A percentile compares a stretch with the other conserved stretches of the same genome.
These are phyloP conservation scores for Argyra leucocephala DNA, from an alignment of 2,888 invertebrate species.

Conservation along the genomic window DNA sequence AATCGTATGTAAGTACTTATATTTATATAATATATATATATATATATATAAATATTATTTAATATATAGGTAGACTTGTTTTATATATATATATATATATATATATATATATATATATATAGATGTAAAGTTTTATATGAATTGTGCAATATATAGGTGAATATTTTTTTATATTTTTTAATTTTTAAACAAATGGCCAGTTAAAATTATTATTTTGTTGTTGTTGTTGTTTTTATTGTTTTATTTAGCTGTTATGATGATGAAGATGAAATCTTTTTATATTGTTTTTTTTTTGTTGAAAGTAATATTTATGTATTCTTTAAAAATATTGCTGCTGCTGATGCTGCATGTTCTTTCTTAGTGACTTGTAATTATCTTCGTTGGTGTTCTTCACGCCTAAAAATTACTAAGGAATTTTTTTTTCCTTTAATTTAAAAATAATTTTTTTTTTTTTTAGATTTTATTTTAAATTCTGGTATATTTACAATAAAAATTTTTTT, in stretches of 20 bases:
- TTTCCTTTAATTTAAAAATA: constrained; percentile 28
- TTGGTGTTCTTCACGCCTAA: constrained; percentile 47
- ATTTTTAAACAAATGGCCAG: not conserved
- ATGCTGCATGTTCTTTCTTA: constrained; percentile 19
- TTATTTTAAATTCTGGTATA: not conserved
- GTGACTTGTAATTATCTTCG: constrained; percentile 37
- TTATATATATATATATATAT: not conserved
- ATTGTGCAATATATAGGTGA: not conserved
- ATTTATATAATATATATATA: not conserved
- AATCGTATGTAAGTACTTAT: not conserved
- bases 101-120: not conserved
- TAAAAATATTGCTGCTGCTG: not conserved
- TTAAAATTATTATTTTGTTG: constrained; percentile 18
- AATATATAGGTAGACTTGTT: not conserved
- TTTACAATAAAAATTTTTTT: not conserved
- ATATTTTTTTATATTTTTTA: too few relatives aligned
- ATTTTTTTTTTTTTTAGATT: not conserved
- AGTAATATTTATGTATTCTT: constrained; percentile 16
- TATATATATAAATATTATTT: not conserved
- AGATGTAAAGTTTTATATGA: not conserved
- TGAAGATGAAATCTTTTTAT: constrained; percentile 8
- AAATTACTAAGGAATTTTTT: constrained; percentile 45
- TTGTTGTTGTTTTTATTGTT: constrained; percentile 14
- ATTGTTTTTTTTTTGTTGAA: not conserved
- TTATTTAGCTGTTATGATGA: constrained; percentile 14